These are phyloP conservation scores for Drosophila atripex DNA, from an alignment of 2,888 invertebrate species.

Conservation along the genomic window DNA sequence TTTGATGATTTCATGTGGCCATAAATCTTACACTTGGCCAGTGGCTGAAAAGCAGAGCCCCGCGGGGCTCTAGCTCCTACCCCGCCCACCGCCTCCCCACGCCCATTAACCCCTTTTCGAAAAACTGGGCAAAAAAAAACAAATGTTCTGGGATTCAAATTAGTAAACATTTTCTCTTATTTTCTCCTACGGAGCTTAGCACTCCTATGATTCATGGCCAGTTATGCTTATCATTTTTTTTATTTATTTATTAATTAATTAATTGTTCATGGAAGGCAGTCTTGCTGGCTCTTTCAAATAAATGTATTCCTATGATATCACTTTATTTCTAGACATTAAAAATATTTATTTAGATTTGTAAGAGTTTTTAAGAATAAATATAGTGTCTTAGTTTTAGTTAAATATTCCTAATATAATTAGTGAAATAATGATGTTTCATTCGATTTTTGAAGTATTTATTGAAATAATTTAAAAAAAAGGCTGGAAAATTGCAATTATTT, in stretches of 20 bases:
- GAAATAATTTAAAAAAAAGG: no score
- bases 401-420: no score
- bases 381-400: no score
- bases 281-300: no score
- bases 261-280: neutral
- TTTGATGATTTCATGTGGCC: conserved; percentile 66
- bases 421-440: no score
- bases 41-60: conserved; percentile 13
- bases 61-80: neutral
- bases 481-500: no score
- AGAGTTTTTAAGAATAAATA: no score
- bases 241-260: neutral
- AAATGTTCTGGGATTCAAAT: conserved; percentile 36
- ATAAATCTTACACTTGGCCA: conserved; percentile 28
- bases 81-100: neutral
- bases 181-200: neutral
- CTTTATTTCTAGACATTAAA: no score
- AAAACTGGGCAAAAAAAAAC: conserved; percentile 13
- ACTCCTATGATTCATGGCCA: conserved; percentile 8
- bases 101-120: conserved; percentile 4
- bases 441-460: no score
- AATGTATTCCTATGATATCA: neutral
- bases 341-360: no score
- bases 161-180: conserved; percentile 20
- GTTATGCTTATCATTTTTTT: neutral